Base-by-base conservation (phyloP, 2,888 invertebrate species). In the Leptinotarsa peninsularis region DNA sequence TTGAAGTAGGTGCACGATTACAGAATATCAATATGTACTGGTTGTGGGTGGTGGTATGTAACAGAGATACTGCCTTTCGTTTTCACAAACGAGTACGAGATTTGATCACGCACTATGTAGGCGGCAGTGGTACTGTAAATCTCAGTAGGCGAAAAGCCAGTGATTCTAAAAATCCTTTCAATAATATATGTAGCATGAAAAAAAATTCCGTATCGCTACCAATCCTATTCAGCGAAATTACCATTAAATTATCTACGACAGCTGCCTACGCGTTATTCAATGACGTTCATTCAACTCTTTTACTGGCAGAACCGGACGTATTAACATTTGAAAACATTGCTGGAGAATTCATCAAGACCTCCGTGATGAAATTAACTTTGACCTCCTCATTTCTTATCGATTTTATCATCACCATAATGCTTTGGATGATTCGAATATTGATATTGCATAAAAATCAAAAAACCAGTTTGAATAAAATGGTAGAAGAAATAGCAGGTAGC, bases 241-340 rank as follows among this genome's bases (percentile, higher is more conserved):
- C 63, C 43, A 63, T 63, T 27, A 43, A 63, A 63, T 63, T 63
- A 63, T 63, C 43, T 49, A 67, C 49, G 23, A 67, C n/a, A 49
- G 49, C 50, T 67, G 68, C 68, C 52, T 27, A 56, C 33, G 33
- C 52, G 54, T 67, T 66, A 70, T 27, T 74, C 70, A 74, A 74
- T 74, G 66, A 66, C 74, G 69, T 74, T 74, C 74, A 74, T 74
- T 74, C 74, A 74, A 70, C 69, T 70, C 66, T 58, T 70, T 58
- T 60, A 56, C 58, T 18, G 49, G 58, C 67, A 70, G 63, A 74
- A 66, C 54, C 74, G 66, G 63, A 74, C 58, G 56, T 52, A 68
- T 73, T 73, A 70, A 69, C 74, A 70, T 70, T 74, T 74, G 69
- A 74, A 69, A 74, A 74, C 70, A 74, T 69, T 60, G 68, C 54